These are phyloP conservation scores for Aphelinus atriplicis DNA, from an alignment of 1,140 invertebrate genomes.

Conservation along the genomic window DNA sequence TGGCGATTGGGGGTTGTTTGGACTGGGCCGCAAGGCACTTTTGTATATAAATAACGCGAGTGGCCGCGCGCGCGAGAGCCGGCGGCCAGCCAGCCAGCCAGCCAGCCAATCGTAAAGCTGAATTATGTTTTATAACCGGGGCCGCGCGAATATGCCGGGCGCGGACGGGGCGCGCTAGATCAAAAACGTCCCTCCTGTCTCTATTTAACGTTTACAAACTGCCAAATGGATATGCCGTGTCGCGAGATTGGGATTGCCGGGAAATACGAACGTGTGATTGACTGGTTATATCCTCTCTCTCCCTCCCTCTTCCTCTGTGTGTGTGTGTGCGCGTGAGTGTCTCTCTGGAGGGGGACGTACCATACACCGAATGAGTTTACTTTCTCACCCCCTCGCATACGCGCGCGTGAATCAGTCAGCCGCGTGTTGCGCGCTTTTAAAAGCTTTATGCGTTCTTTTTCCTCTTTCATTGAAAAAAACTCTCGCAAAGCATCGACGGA, in stretches of 20 bases:
- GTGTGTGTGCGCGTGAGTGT: no score
- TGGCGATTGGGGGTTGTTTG: neutral
- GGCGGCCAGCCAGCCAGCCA: neutral
- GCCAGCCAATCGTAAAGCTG: slow-evolving; percentile 46
- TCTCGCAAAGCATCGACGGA: no score
- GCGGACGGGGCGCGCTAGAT: neutral
- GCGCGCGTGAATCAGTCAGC: neutral
- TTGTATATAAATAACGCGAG: slow-evolving; percentile 23
- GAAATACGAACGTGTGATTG: slow-evolving; percentile 41
- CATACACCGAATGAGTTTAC: no score
- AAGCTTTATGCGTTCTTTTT: slow-evolving; percentile 5
- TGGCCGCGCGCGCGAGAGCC: slow-evolving; percentile 7
- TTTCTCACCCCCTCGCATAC: no score
- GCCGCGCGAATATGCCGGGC: no score
- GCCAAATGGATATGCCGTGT: slow-evolving; percentile 36
- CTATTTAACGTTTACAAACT: slow-evolving; percentile 25
- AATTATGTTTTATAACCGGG: slow-evolving; percentile 46
- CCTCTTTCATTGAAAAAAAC: neutral
- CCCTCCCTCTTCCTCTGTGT: no score
- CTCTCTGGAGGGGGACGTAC: no score
- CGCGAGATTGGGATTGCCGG: slow-evolving; percentile 13
- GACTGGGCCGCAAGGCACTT: neutral
- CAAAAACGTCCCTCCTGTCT: neutral
- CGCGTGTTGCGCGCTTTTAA: slow-evolving; percentile 4
- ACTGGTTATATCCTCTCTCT: slow-evolving; percentile 8